Conservation (phyloP, 2,113 vertebrate genomes). For the Polypterus bichir region DNA sequence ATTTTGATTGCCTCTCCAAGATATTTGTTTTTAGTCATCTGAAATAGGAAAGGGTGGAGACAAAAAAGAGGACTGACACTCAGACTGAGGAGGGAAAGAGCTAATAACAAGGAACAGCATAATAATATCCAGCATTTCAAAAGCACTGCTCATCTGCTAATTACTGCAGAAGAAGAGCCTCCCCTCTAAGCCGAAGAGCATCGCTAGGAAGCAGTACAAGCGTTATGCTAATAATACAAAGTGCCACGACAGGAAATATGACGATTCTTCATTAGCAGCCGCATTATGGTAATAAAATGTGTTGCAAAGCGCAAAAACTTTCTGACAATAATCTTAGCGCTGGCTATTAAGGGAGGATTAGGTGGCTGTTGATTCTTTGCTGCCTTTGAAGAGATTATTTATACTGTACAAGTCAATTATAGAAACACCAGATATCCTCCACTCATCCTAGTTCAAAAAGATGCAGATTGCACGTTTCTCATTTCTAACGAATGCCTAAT, state of each 20-base stretch:
- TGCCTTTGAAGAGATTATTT: conserved; percentile 16
- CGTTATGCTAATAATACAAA: neutral
- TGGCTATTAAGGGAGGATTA: conserved; percentile 15
- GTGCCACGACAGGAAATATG: neutral
- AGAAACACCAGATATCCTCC: conserved; percentile 18
- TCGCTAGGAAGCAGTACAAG: neutral
- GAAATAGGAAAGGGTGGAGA: too few species aligned
- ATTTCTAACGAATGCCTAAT: conserved; percentile 18
- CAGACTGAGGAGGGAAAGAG: too few species aligned
- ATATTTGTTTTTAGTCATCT: too few species aligned
- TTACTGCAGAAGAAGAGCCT: too few species aligned
- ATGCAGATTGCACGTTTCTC: conserved; percentile 1
- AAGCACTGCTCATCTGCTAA: too few species aligned
- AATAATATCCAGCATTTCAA: too few species aligned
- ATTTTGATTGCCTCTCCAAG: too few species aligned
- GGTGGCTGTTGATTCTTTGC: conserved; percentile 7
- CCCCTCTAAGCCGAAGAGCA: neutral
- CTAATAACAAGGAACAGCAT: too few species aligned
- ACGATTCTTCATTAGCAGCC: neutral
- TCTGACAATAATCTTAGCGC: neutral
- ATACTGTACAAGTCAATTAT: conserved; percentile 14
- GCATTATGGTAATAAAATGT: neutral
- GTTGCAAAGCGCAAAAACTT: neutral
- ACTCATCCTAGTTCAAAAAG: conserved; percentile 12
- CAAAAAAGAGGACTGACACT: too few species aligned